phyloP scores from a whole-genome alignment of 2,113 vertebrate species.

The Gadus macrocephalus region DNA sequence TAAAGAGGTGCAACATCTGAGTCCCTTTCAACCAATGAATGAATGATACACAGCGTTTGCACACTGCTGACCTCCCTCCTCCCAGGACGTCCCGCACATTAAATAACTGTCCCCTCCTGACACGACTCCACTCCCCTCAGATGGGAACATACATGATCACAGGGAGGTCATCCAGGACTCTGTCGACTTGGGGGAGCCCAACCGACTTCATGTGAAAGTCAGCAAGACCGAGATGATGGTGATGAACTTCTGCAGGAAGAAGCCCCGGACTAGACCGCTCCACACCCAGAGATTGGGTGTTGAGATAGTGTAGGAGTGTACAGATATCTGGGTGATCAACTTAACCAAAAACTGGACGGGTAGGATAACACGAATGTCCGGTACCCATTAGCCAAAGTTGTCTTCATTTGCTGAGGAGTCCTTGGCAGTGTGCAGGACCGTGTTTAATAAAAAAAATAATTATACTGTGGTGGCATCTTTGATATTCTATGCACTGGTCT shows the following conservation, averaged over 20 bases:
- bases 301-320: constrained; percentile 2
- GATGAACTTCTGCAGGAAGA: background rate
- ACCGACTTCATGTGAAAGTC: constrained; percentile 6
- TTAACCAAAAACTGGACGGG: background rate
- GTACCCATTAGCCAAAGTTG: constrained; percentile 10
- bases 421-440: constrained; percentile 10
- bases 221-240: constrained; percentile 10
- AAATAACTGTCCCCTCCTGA: too few relatives aligned
- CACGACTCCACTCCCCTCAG: too few relatives aligned
- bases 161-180: background rate
- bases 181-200: background rate
- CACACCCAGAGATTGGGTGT: constrained; percentile 6
- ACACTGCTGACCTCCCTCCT: too few relatives aligned
- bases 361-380: background rate
- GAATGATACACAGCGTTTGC: too few relatives aligned
- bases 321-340: constrained; percentile 11
- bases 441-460: background rate
- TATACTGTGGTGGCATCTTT: constrained; percentile 10
- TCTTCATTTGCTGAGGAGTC: constrained; percentile 10
- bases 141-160: background rate
- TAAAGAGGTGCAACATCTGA: too few relatives aligned
- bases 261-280: background rate
- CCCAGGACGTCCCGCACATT: too few relatives aligned
- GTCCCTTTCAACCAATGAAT: too few relatives aligned
- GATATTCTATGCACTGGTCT: constrained; percentile 10